Evolutionary conservation across 2,797 vertebrate genomes (phyloP).

Genomic region (Lacerta viridis): DNA sequence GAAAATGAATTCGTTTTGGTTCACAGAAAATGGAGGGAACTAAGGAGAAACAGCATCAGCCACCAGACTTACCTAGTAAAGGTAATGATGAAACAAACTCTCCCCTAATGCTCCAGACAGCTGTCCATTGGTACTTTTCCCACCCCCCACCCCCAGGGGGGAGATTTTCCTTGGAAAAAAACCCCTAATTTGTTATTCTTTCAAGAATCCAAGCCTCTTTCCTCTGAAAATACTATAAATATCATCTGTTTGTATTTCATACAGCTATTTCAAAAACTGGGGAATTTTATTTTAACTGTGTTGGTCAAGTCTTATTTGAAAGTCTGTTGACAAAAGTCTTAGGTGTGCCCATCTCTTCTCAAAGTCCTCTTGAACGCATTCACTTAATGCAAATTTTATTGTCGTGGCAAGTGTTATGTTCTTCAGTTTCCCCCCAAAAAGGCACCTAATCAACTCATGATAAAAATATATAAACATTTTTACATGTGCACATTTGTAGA

Average conservation of each 20-base stretch:
- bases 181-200: not conserved
- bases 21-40: not conserved
- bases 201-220: not conserved
- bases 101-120: not conserved
- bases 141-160: too few species aligned
- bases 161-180: not conserved
- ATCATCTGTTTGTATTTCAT: not conserved
- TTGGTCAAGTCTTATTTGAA: not conserved
- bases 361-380: not conserved
- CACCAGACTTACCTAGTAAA: not conserved
- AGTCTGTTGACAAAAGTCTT: not conserved
- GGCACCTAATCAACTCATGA: not conserved
- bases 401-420: not conserved
- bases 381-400: not conserved
- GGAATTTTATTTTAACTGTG: not conserved
- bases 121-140: not conserved
- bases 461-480: not conserved
- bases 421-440: fast-evolving
- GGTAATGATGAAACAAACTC: not conserved
- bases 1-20: not conserved
- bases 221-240: not conserved
- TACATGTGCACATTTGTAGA: not conserved
- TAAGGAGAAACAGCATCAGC: not conserved
- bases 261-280: too few species aligned
- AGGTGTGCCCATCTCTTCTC: not conserved